Conservation (phyloP, 2,113 vertebrate genomes). For the Microcebus tavaratra region DNA sequence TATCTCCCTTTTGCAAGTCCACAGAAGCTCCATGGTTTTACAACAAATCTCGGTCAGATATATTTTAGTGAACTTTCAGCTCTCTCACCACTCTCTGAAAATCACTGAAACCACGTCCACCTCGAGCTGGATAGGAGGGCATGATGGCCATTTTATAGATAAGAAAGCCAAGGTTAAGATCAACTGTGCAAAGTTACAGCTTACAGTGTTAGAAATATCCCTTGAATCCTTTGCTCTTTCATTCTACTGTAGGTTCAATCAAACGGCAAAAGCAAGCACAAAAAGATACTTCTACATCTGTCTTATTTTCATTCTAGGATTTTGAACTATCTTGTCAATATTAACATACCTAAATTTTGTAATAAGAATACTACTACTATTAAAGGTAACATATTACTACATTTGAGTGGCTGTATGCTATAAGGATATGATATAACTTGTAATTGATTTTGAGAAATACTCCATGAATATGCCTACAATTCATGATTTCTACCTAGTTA, state of each 20-base stretch:
- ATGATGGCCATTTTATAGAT: background rate
- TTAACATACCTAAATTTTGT: background rate
- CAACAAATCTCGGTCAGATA: slow-evolving; percentile 21
- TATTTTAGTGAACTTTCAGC: background rate
- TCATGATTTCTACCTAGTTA: background rate
- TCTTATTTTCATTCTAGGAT: background rate
- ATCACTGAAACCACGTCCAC: background rate
- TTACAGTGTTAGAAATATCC: background rate
- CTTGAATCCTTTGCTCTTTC: background rate
- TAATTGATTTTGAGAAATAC: background rate
- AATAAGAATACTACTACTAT: background rate
- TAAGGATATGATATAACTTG: background rate
- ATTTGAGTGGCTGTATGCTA: background rate
- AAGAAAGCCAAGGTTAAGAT: background rate
- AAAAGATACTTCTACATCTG: background rate
- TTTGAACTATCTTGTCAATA: background rate
- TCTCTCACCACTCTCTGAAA: background rate
- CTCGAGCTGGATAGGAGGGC: background rate
- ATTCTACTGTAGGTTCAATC: background rate
- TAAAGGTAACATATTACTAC: background rate
- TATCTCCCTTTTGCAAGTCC: background rate
- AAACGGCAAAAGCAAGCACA: background rate
- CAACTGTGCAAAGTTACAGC: background rate
- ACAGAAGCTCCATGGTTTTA: background rate
- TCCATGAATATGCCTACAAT: background rate